phyloP scores from a whole-genome alignment of 1,140 invertebrate species.

The Drosophila chauvacae region DNA sequence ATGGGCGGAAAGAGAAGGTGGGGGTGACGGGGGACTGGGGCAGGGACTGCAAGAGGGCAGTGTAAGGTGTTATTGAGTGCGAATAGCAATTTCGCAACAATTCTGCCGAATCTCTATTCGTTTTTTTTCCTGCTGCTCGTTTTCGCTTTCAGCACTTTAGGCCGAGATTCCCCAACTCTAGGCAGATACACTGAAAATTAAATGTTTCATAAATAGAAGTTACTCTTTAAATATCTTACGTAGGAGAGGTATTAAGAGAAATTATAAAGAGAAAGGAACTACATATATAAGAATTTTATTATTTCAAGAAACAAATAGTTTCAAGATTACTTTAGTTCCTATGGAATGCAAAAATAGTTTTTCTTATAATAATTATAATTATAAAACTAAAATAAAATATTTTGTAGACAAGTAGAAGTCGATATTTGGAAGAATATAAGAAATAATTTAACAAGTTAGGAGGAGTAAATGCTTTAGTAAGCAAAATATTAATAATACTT shows the following conservation, averaged over 20 bases:
- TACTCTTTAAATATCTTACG: neutral
- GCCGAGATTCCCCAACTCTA: slow-evolving; percentile 54
- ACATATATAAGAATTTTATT: too few species aligned
- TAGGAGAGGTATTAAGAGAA: too few species aligned
- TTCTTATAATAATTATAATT: neutral
- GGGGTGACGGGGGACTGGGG: neutral
- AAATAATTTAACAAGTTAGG: too few species aligned
- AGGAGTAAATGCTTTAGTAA: too few species aligned
- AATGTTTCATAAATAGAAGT: neutral
- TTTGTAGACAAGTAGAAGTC: neutral
- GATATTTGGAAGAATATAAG: too few species aligned
- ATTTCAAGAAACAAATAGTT: too few species aligned
- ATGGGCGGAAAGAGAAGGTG: neutral
- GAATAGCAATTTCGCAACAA: slow-evolving; percentile 84
- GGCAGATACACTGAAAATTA: slow-evolving; percentile 2
- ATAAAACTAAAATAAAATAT: neutral
- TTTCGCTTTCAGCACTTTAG: slow-evolving; percentile 81
- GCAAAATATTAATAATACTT: too few species aligned
- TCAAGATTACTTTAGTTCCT: neutral
- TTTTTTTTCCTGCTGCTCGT: slow-evolving; percentile 46
- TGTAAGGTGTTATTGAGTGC: slow-evolving; percentile 82
- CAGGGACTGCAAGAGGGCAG: slow-evolving; percentile 5
- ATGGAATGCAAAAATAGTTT: neutral
- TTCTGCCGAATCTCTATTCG: slow-evolving; percentile 67
- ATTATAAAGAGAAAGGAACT: too few species aligned